These are phyloP conservation scores for Alethe castanea DNA, from an alignment of 2,113 vertebrate genomes.

Conservation along the genomic window DNA sequence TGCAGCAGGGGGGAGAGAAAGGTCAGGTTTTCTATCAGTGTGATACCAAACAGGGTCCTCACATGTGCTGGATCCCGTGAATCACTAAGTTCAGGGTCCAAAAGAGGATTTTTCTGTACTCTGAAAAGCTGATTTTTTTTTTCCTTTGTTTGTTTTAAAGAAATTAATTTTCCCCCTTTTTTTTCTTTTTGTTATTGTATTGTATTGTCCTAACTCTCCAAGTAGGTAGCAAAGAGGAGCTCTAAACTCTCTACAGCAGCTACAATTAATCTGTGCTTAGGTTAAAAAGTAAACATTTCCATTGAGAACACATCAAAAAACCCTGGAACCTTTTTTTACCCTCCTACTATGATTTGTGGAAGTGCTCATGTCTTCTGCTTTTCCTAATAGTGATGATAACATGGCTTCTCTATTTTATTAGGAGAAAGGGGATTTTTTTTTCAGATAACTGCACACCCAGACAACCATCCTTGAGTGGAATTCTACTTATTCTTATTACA, in stretches of 20 bases:
- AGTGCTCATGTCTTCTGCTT: background rate
- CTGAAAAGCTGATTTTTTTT: background rate
- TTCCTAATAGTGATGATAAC: background rate
- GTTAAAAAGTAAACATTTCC: background rate
- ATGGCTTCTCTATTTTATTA: background rate
- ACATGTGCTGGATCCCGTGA: background rate
- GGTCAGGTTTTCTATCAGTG: background rate
- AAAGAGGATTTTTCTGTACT: background rate
- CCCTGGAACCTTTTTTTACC: background rate
- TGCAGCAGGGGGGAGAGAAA: background rate
- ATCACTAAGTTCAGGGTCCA: background rate
- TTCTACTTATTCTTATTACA: background rate
- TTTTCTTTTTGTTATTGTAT: background rate
- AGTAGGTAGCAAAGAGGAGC: background rate
- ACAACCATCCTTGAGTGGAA: background rate
- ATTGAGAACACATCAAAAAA: background rate
- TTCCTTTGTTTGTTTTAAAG: background rate
- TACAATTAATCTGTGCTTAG: background rate
- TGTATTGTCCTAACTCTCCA: background rate
- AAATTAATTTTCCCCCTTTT: accelerated
- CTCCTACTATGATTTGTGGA: background rate
- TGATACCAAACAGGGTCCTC: background rate
- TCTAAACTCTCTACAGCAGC: background rate
- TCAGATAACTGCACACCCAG: background rate
- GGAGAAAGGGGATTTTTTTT: background rate